Conservation (phyloP, 2,888 invertebrate species). For the Tromatobia lineatoria region DNA sequence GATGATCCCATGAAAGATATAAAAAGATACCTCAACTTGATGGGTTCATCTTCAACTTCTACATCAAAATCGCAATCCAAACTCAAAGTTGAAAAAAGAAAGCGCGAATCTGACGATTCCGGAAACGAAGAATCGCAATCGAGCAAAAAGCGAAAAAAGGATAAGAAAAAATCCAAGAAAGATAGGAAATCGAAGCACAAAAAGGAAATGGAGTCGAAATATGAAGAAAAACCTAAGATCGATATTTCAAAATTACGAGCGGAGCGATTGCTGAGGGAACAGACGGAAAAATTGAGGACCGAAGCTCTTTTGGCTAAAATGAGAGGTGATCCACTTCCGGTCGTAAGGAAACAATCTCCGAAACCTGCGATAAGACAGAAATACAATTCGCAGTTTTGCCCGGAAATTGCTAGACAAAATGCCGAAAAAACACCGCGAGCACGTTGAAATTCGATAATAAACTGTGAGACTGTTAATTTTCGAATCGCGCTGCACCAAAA, state of each 20-base stretch:
- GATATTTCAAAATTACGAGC: conserved; percentile 90
- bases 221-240: conserved; percentile 68
- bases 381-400: conserved; percentile 99
- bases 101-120: conserved; percentile 70
- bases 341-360: conserved; percentile 74
- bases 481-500: background rate
- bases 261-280: conserved; percentile 93
- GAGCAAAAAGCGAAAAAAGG: conserved; percentile 76
- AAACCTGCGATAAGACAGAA: conserved; percentile 88
- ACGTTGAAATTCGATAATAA: background rate
- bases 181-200: conserved; percentile 74
- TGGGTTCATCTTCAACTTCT: conserved; percentile 71
- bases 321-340: conserved; percentile 86
- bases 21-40: conserved; percentile 86
- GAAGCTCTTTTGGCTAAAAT: conserved; percentile 91
- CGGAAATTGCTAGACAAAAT: conserved; percentile 94
- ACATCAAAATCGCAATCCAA: conserved; percentile 51
- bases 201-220: conserved; percentile 10
- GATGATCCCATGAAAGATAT: conserved; percentile 92
- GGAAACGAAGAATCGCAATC: conserved; percentile 71
- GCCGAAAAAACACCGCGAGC: conserved; percentile 73
- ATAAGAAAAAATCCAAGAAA: conserved; percentile 79
- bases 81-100: conserved; percentile 77
- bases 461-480: background rate
- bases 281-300: conserved; percentile 90